These are phyloP conservation scores for Cyphomyrus plagiostoma DNA, from an alignment of 2,113 vertebrate genomes.

Conservation along the genomic window DNA sequence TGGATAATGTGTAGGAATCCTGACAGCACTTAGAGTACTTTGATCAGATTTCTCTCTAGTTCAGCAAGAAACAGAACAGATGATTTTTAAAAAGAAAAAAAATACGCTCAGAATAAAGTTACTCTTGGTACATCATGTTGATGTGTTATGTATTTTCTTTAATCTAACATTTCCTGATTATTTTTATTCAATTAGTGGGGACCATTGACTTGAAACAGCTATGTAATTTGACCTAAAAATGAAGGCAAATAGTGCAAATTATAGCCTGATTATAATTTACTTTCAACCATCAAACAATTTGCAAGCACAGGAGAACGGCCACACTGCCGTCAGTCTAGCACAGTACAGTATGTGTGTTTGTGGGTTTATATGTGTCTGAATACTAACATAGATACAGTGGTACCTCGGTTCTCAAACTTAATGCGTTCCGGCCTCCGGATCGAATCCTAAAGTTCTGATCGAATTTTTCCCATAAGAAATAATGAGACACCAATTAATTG, in stretches of 20 bases:
- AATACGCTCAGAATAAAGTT: not conserved
- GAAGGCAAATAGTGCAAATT: not conserved
- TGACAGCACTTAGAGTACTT: not conserved
- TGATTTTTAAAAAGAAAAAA: not conserved
- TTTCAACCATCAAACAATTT: not conserved
- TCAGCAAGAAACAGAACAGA: not conserved
- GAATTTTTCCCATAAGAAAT: too few species aligned
- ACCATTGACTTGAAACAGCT: conserved; percentile 11
- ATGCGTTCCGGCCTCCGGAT: too few species aligned
- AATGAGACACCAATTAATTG: too few species aligned
- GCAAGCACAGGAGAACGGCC: not conserved
- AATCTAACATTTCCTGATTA: not conserved
- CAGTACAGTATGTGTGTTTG: not conserved
- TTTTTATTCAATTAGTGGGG: not conserved
- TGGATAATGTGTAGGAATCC: not conserved
- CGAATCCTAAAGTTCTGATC: too few species aligned
- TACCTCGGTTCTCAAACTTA: too few species aligned
- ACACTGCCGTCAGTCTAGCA: not conserved
- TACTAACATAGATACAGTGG: not conserved
- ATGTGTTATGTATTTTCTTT: not conserved
- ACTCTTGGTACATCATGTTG: not conserved
- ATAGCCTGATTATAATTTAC: not conserved
- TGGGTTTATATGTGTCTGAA: not conserved
- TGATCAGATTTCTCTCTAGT: not conserved
- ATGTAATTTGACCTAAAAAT: not conserved